Base-by-base conservation (phyloP, 1,140 invertebrate genomes). In the Bradysia coprophila region DNA sequence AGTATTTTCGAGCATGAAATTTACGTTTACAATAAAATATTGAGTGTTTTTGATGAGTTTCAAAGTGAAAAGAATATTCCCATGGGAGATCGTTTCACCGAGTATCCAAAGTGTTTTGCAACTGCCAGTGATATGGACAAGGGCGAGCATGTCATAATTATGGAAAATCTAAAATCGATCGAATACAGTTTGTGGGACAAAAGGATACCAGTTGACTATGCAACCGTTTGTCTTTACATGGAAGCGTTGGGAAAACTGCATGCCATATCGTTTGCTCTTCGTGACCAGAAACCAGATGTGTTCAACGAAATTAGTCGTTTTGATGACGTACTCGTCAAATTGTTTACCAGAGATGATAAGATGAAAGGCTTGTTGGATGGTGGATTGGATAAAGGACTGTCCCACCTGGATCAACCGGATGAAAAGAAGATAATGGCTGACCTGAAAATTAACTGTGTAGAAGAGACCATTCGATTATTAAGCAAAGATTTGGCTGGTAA, bases 161-260 rank as follows among this genome's bases (percentile, higher is more conserved):
- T 75, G 42, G 63, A 73, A 50, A 69, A 76, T 53, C 48, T 76
- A 13, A 51, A 55, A 37, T 32, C 46, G 1, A 21, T 42, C 4
- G 63, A 63, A 1, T 74, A 59, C 45, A 24, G 37, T 11, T 55
- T 74, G 46, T 53, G 60, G 32, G 55, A 72, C 44, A 58, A 66
- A 38, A 57, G 59, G 5, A 45, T 50, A 13, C 51, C 63, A 3
- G 45, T 74, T 3, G 52, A 61, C 5, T 42, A 58, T 16, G 55
- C 64, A 1, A 63, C 69, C 45, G 50, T 68, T 4, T 51, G 48
- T 13, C 31, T 64, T 3, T 57, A 67, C 0, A 20, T 66, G 1
- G 46, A 48, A 20, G 44, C 50, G 33, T 43, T 68, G 1, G 64
- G 56, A 2, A 51, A 50, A 42, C 62, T 63, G 33, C 65, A 68